These are phyloP conservation scores for Arrhopalites spinosus DNA, from an alignment of 2,888 invertebrate genomes.

Conservation along the genomic window DNA sequence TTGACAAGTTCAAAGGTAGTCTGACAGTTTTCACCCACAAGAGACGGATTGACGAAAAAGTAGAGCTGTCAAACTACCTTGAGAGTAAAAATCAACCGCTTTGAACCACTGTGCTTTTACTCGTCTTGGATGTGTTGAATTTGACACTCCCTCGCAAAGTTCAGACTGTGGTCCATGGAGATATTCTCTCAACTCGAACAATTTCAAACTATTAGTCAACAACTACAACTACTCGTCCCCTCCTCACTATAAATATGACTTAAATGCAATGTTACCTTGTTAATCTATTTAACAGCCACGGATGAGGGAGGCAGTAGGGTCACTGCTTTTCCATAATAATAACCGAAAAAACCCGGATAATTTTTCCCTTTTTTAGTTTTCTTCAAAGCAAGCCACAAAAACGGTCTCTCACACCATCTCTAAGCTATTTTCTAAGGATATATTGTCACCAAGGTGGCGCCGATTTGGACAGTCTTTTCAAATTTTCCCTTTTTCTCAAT, in stretches of 20 bases:
- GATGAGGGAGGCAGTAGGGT: slow-evolving; percentile 26
- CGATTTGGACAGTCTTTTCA: too few relatives aligned
- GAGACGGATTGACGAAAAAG: background rate
- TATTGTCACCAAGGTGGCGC: too few relatives aligned
- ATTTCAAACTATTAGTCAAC: too few relatives aligned
- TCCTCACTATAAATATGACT: background rate
- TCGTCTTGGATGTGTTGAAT: background rate
- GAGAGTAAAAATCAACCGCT: slow-evolving; percentile 19
- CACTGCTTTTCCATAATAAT: slow-evolving; percentile 20
- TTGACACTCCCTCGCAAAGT: slow-evolving; percentile 29
- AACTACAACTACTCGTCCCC: slow-evolving; percentile 5
- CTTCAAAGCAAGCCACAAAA: too few relatives aligned
- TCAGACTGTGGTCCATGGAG: background rate
- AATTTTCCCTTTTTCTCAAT: too few relatives aligned
- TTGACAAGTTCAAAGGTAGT: too few relatives aligned
- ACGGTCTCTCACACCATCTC: slow-evolving; percentile 4
- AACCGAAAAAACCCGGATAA: slow-evolving; percentile 26
- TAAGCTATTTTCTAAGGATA: too few relatives aligned
- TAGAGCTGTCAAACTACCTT: slow-evolving; percentile 16
- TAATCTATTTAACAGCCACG: slow-evolving; percentile 22
- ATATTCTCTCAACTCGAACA: too few relatives aligned
- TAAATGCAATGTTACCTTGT: slow-evolving; percentile 6
- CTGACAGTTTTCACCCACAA: too few relatives aligned
- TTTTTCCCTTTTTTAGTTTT: background rate
- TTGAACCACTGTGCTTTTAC: background rate